Percentiles rank a stretch among this genome's conserved stretches.
These are phyloP conservation scores for Heliothis virescens DNA, from an alignment of 1,140 invertebrate species.

Conservation along the genomic window DNA sequence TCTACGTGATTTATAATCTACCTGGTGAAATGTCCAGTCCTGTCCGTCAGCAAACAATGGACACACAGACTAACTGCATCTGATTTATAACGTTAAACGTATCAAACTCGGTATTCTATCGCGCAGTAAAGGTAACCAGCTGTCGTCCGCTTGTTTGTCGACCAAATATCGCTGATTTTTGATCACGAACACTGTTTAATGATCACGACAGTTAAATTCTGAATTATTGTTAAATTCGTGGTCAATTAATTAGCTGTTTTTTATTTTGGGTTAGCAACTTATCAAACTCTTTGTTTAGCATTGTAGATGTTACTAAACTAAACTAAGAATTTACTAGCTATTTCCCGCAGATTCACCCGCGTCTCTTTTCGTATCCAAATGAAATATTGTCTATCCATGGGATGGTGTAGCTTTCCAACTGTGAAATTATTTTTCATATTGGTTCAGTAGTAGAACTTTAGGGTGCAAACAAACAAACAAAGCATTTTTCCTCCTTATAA, in stretches of 20 bases:
- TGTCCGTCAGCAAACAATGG: conserved; percentile 15
- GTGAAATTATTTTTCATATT: too few relatives aligned
- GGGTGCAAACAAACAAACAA: too few relatives aligned
- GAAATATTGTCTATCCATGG: too few relatives aligned
- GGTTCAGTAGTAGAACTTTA: too few relatives aligned
- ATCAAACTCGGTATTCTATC: conserved; percentile 2
- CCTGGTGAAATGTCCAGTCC: neutral
- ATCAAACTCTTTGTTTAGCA: too few relatives aligned
- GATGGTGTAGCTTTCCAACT: too few relatives aligned
- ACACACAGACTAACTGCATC: neutral
- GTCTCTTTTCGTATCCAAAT: too few relatives aligned
- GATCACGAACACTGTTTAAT: conserved; percentile 3
- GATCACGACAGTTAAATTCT: neutral
- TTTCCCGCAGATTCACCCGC: too few relatives aligned
- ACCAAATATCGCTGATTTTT: conserved; percentile 32
- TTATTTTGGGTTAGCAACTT: neutral
- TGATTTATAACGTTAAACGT: conserved; percentile 7
- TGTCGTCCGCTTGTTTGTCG: conserved; percentile 19
- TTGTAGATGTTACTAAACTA: too few relatives aligned
- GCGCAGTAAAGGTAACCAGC: neutral
- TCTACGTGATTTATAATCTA: neutral
- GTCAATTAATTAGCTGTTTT: neutral
- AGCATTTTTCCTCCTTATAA: too few relatives aligned
- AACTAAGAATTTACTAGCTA: too few relatives aligned
- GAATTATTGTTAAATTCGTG: neutral